Evolutionary conservation across 2,888 invertebrate species (phyloP).

Genomic region (Athrips mouffetella): DNA sequence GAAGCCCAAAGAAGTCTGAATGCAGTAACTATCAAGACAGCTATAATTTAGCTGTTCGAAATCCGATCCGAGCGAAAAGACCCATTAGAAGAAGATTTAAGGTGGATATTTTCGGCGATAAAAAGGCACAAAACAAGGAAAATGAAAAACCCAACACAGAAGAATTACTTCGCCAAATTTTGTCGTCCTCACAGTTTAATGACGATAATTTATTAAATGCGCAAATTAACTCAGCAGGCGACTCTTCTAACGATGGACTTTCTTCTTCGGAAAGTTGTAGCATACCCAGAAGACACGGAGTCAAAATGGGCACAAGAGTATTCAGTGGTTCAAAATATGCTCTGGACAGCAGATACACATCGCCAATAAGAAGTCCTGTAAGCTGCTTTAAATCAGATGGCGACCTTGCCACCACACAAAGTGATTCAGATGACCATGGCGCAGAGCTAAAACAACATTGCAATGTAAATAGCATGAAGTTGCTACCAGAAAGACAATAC

Average conservation of each 20-base stretch:
- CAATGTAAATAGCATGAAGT: constrained; percentile 69
- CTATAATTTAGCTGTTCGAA: constrained; percentile 71
- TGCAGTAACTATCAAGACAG: constrained; percentile 74
- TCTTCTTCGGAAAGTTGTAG: constrained; percentile 73
- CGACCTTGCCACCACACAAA: constrained; percentile 61
- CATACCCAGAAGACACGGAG: constrained; percentile 80
- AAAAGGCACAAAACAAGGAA: constrained; percentile 82
- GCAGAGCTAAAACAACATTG: constrained; percentile 71
- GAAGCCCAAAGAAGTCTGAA: constrained; percentile 47
- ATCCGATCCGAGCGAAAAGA: constrained; percentile 55
- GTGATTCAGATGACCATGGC: constrained; percentile 70
- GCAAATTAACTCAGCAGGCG: constrained; percentile 43
- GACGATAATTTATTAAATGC: constrained; percentile 44
- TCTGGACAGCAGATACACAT: constrained; percentile 44
- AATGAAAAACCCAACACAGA: constrained; percentile 81
- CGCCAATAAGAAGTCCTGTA: constrained; percentile 40
- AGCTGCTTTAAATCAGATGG: constrained; percentile 52
- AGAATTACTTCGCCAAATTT: constrained; percentile 56
- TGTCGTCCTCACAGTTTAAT: constrained; percentile 44
- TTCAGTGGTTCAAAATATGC: constrained; percentile 72
- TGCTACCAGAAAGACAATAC: constrained; percentile 68
- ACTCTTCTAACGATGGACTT: constrained; percentile 66
- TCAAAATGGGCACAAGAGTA: constrained; percentile 86
- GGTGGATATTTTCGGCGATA: constrained; percentile 69
- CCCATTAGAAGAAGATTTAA: constrained; percentile 74